Evolutionary conservation across 1,140 invertebrate species (phyloP), one percentile per base, ranked within the genome.

Genomic region (Bombus soroeensis): DNA sequence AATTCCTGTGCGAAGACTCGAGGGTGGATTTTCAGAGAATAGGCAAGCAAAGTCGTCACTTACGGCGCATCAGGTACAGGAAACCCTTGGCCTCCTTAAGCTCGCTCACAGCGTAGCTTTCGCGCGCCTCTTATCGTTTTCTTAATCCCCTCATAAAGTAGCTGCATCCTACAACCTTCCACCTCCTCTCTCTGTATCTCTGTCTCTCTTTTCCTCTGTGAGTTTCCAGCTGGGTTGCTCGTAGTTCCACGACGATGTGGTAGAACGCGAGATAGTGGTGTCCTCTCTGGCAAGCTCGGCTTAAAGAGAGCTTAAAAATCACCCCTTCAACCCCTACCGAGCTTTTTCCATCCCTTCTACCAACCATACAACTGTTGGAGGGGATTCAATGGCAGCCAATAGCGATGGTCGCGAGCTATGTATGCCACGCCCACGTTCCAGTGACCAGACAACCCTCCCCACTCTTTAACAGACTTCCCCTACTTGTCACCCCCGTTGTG

Each of bases 251-350:
- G 88, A 73, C 83, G 88, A 91, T 93, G 88, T 92, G 92, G 92
- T 92, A 93, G 87, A 85, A 89, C 88, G 87, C 89, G 91, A 94
- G 93, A 94, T 93, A 94, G 91, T 88, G 87, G 92, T 93, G 92
- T 94, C 92, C 92, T 93, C 92, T 91, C 93, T 92, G 90, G 90
- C 91, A 89, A 89, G 92, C 92, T 88, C 88, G 85, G 93, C 90
- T 94, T 93, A 93, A 94, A 92, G 91, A 93, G 93, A 94, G 93
- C 93, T 94, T 94, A 95, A 95, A 94, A 95, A 94, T 94, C 92
- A 94, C 93, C 94, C 93, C 93, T 92, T 77, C 91, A 39, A 78
- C 88, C 91, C 90, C 91, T 89, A 83, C 85, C 85, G 90, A 89
- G 93, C 90, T 94, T 94, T 94, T 94, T 94, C 79, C 87, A 85